Conservation (phyloP, 92 coral and sea anemone genomes). For the Epizoanthus illoricatus region DNA sequence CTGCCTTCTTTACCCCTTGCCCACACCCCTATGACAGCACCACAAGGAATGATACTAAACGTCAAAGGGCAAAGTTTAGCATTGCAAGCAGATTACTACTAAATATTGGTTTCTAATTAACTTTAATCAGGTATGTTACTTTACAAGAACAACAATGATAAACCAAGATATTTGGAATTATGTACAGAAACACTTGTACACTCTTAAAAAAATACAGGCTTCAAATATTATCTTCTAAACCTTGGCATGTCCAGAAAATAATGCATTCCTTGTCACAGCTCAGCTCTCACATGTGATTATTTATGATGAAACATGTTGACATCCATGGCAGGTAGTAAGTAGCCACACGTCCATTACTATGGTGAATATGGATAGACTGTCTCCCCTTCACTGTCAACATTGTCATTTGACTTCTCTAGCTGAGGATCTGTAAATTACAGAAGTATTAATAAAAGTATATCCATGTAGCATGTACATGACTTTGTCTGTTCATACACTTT, state of each 20-base stretch:
- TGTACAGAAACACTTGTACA: background rate
- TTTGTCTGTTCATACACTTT: no score
- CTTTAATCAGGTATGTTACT: no score
- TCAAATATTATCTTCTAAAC: background rate
- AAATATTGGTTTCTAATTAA: no score
- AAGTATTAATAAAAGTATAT: background rate
- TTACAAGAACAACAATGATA: background rate
- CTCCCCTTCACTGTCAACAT: slow-evolving; percentile 49
- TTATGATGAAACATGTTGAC: background rate
- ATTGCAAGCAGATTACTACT: no score
- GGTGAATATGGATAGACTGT: slow-evolving; percentile 42
- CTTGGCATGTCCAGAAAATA: background rate
- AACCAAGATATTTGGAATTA: background rate
- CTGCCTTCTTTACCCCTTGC: no score
- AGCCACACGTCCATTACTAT: background rate
- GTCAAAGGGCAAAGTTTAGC: no score
- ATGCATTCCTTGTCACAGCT: background rate
- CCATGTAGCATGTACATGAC: no score
- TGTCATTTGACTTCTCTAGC: slow-evolving; percentile 39
- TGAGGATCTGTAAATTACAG: slow-evolving; percentile 51
- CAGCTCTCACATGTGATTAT: background rate
- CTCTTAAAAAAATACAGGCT: background rate
- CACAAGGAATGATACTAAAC: no score
- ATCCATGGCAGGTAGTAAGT: background rate
- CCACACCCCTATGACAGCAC: no score